A percentile compares a stretch with the other conserved stretches of the same genome.
Evolutionary conservation across 2,797 vertebrate species (phyloP).

Genomic region (Kryptopterus vitreolus): DNA sequence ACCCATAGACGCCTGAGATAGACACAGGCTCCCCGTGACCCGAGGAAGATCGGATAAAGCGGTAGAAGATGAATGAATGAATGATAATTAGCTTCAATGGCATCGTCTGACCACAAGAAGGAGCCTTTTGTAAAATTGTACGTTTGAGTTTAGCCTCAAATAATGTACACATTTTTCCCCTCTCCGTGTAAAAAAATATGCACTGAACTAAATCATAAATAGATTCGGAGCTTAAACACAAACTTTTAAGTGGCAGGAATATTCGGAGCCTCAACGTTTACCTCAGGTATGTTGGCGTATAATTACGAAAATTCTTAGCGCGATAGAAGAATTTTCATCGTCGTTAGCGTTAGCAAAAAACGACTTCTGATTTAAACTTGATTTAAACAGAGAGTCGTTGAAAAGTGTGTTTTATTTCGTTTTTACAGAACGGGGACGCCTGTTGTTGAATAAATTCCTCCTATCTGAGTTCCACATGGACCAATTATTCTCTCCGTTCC

Average conservation of each 20-base stretch:
- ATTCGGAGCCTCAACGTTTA: not conserved
- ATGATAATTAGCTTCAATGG: no score
- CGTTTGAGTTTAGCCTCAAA: not conserved
- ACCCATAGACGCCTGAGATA: no score
- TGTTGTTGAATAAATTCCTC: conserved; percentile 17
- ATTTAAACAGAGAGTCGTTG: not conserved
- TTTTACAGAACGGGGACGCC: not conserved
- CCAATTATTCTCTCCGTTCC: conserved; percentile 1
- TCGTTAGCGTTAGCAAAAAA: not conserved
- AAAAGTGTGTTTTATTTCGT: conserved; percentile 6
- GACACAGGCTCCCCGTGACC: no score
- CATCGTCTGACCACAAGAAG: not conserved
- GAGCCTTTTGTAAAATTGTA: not conserved
- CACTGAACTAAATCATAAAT: no score
- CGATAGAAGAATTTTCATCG: not conserved
- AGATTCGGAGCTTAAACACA: not conserved
- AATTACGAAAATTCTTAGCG: not conserved
- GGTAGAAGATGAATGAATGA: no score
- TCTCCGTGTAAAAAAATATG: not conserved
- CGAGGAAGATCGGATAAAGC: no score
- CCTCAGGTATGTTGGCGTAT: not conserved
- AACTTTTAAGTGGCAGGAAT: not conserved
- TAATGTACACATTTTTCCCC: no score
- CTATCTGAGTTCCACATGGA: conserved; percentile 4
- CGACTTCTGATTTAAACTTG: no score